phyloP scores from a whole-genome alignment of 2,113 vertebrate genomes.

The Platysternon megacephalum region DNA sequence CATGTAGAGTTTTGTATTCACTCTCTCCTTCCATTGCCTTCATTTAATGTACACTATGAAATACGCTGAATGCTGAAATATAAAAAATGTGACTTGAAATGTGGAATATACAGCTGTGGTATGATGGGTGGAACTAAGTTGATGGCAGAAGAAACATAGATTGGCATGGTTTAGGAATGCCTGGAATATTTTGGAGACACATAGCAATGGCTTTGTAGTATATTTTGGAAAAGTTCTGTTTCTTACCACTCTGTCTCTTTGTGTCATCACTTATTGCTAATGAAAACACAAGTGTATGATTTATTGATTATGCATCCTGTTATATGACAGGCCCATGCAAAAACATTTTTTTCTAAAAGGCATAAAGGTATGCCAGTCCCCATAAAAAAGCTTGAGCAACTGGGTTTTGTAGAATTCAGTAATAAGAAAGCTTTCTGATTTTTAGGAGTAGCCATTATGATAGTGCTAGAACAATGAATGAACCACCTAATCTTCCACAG shows the following conservation, averaged over 20 bases:
- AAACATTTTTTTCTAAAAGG: rapidly evolving
- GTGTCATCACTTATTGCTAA: not conserved
- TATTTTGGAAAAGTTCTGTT: not conserved
- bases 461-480: not conserved
- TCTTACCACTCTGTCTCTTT: not conserved
- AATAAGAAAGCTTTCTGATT: not conserved
- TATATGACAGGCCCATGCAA: not conserved
- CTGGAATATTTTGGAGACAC: not conserved
- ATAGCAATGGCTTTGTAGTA: not conserved
- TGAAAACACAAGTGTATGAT: not conserved
- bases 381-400: not conserved
- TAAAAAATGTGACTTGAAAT: not conserved
- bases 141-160: not conserved
- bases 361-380: not conserved
- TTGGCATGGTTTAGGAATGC: not conserved
- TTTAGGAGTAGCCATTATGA: not conserved
- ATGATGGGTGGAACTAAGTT: not conserved
- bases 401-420: not conserved
- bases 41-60: not conserved
- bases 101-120: not conserved
- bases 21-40: not conserved
- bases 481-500: not conserved
- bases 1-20: not conserved
- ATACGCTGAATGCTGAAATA: not conserved
- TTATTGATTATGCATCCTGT: not conserved